Conservation (phyloP, 2,888 invertebrate genomes). For the Erebia aethiops region DNA sequence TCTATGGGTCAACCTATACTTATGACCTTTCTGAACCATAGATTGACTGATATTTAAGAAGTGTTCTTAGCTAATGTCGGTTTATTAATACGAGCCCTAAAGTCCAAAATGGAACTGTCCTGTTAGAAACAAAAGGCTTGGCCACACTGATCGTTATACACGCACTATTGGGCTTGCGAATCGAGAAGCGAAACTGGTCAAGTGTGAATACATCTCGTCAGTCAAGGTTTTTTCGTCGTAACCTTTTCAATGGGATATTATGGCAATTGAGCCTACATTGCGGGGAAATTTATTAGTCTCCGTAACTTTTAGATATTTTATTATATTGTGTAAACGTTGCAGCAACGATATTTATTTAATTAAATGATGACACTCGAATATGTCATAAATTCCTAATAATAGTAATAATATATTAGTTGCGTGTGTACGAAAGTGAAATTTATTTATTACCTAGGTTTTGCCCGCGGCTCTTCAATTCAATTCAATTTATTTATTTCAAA, state of each 20-base stretch:
- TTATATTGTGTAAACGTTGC: constrained; percentile 22
- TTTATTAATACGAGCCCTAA: too few relatives aligned
- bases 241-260: constrained; percentile 25
- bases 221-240: constrained; percentile 27
- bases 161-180: constrained; percentile 39
- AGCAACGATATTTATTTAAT: constrained; percentile 1
- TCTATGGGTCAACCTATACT: too few relatives aligned
- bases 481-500: too few relatives aligned
- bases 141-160: constrained; percentile 29
- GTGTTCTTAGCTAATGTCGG: too few relatives aligned
- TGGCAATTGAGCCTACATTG: constrained; percentile 19
- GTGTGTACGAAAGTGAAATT: constrained; percentile 3
- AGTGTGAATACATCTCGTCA: constrained; percentile 27
- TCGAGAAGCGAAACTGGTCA: constrained; percentile 31
- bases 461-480: neutral
- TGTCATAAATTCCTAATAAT: too few relatives aligned
- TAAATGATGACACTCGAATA: constrained; percentile 20
- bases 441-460: constrained; percentile 9
- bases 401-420: constrained; percentile 13
- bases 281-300: constrained; percentile 25
- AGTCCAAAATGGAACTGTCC: neutral
- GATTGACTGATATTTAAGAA: too few relatives aligned
- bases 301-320: constrained; percentile 18
- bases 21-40: too few relatives aligned
- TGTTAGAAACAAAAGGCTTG: neutral